Evolutionary conservation across 2,888 invertebrate species (phyloP).

Genomic region (Ophion costatus): DNA sequence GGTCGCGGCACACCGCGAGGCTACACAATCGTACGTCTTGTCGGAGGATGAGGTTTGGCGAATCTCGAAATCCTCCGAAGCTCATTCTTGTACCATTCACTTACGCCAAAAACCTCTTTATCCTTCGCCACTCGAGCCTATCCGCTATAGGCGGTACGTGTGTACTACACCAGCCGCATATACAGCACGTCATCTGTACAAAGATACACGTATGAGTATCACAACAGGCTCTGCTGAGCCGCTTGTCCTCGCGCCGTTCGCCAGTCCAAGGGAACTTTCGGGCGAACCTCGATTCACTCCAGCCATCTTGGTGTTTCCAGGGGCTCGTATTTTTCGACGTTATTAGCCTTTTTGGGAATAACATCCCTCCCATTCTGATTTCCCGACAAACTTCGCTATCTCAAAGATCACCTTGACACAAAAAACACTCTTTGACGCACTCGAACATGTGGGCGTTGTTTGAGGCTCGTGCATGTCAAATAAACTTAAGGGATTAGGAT

Average conservation of each 20-base stretch:
- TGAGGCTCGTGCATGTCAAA: too few species aligned
- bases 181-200: constrained; percentile 12
- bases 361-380: neutral
- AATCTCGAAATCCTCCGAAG: constrained; percentile 50
- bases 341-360: neutral
- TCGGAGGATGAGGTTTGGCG: constrained; percentile 3
- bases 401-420: neutral
- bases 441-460: too few species aligned
- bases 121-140: constrained; percentile 34
- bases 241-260: constrained; percentile 17
- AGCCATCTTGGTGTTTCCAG: neutral
- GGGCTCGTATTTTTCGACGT: neutral
- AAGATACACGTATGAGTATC: constrained; percentile 2
- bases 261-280: neutral
- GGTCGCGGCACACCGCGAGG: constrained; percentile 8
- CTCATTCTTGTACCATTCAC: constrained; percentile 55
- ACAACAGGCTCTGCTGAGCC: constrained; percentile 17
- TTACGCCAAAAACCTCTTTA: constrained; percentile 60
- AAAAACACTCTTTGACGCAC: neutral
- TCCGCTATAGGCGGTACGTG: constrained; percentile 12
- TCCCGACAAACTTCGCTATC: neutral
- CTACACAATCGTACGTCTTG: constrained; percentile 50
- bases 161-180: constrained; percentile 1
- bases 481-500: too few species aligned
- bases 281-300: neutral